Percentiles rank a stretch among this genome's conserved stretches.
Conservation (phyloP, 2,888 invertebrate species). For the Hirtodrosophila duncani region DNA sequence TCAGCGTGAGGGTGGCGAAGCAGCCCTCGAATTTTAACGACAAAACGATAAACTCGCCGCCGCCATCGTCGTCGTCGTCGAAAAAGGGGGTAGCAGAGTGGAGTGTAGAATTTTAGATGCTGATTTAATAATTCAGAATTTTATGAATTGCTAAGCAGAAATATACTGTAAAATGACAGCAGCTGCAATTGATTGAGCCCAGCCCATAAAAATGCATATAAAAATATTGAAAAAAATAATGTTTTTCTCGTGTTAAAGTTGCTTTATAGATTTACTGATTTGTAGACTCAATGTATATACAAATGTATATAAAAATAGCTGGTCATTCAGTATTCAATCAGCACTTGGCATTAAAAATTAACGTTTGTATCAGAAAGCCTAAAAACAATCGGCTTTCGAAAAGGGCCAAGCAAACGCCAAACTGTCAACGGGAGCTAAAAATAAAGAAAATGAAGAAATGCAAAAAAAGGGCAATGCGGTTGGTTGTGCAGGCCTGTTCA, state of each 20-base stretch:
- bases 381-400: conserved; percentile 46
- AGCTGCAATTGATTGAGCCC: conserved; percentile 63
- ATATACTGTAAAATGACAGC: conserved; percentile 26
- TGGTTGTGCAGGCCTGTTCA: too few relatives aligned
- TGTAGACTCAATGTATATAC: conserved; percentile 3
- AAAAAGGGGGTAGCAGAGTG: conserved; percentile 1
- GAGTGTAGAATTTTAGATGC: conserved; percentile 23
- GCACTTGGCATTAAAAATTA: conserved; percentile 53
- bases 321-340: conserved; percentile 44
- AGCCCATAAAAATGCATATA: conserved; percentile 35
- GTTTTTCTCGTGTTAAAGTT: conserved; percentile 32
- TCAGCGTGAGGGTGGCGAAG: conserved; percentile 21
- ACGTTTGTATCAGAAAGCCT: conserved; percentile 56
- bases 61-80: too few relatives aligned
- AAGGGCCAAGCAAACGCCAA: conserved; percentile 5
- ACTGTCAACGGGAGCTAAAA: conserved; percentile 26
- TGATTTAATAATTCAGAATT: conserved; percentile 58
- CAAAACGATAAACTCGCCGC: conserved; percentile 7
- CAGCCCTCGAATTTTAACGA: conserved; percentile 7
- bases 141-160: conserved; percentile 39
- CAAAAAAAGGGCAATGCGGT: conserved; percentile 10
- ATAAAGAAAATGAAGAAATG: conserved; percentile 9
- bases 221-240: conserved; percentile 8
- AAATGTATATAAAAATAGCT: conserved; percentile 28
- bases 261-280: conserved; percentile 12